Evolutionary conservation across 2,888 invertebrate species (phyloP).

Genomic region (Meandrusa payeni): DNA sequence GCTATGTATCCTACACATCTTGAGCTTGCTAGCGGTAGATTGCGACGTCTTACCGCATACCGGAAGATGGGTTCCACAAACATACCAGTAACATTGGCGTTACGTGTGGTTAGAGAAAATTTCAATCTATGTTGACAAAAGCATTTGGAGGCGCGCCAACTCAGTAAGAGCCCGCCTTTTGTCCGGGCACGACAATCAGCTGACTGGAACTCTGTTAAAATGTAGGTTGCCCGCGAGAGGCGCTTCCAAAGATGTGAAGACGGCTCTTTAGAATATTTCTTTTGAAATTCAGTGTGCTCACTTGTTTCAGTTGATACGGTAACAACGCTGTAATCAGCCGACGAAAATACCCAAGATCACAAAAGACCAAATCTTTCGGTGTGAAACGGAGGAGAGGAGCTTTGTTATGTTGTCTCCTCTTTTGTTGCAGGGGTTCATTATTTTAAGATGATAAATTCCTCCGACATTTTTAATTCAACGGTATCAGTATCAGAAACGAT

Average conservation of each 20-base stretch:
- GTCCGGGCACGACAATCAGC: constrained; percentile 41
- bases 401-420: not conserved
- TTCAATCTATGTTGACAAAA: constrained; percentile 44
- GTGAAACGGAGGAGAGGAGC: not conserved
- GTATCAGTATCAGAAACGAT: no score
- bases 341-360: not conserved
- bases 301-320: constrained; percentile 20
- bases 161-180: constrained; percentile 29
- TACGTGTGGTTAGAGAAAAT: constrained; percentile 36
- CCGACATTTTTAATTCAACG: no score
- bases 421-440: constrained; percentile 4
- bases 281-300: constrained; percentile 19
- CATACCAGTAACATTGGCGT: constrained; percentile 38
- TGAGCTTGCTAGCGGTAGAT: not conserved
- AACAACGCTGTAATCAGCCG: constrained; percentile 17
- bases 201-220: constrained; percentile 36
- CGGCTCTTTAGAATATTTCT: constrained; percentile 21
- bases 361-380: constrained; percentile 3
- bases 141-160: constrained; percentile 41
- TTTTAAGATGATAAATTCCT: constrained; percentile 4
- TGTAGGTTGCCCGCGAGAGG: constrained; percentile 26
- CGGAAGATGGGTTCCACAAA: constrained; percentile 27
- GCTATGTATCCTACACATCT: constrained; percentile 7
- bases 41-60: constrained; percentile 3
- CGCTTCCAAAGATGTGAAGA: constrained; percentile 18